Percentiles rank a stretch among this genome's conserved stretches.
These are phyloP conservation scores for Urocyon cinereoargenteus DNA, from an alignment of 2,797 vertebrate genomes.

Conservation along the genomic window DNA sequence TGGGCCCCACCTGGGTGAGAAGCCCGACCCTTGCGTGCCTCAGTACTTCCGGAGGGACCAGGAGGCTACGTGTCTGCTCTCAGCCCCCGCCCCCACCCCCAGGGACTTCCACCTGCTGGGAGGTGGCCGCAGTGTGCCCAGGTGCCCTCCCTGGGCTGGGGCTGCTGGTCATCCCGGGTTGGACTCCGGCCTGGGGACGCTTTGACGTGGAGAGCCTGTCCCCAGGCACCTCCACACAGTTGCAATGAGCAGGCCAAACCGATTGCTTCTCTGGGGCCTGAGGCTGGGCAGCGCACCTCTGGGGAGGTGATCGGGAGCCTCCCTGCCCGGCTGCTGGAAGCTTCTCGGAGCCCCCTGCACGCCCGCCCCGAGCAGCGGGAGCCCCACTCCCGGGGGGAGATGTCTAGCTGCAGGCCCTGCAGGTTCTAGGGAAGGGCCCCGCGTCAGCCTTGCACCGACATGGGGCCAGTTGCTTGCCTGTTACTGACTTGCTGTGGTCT, in stretches of 20 bases:
- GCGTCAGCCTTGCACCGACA: neutral
- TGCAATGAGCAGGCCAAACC: neutral
- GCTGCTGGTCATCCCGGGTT: neutral
- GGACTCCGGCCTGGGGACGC: fast-evolving
- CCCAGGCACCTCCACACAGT: neutral
- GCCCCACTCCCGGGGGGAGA: fast-evolving
- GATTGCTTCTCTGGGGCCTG: neutral
- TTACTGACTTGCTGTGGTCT: neutral
- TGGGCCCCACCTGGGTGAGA: neutral
- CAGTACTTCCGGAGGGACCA: fast-evolving
- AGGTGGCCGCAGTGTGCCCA: neutral
- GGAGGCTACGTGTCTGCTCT: neutral
- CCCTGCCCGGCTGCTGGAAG: neutral
- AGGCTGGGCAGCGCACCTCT: neutral
- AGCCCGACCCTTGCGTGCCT: neutral
- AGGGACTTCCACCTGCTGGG: neutral
- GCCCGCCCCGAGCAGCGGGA: neutral
- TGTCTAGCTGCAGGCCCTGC: neutral
- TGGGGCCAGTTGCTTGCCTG: neutral
- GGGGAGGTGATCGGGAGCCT: neutral
- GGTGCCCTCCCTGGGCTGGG: neutral
- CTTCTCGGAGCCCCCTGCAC: neutral
- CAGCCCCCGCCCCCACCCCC: too few species aligned
- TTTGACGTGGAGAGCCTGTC: neutral
- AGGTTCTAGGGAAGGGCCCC: neutral